Percentiles rank a stretch among this genome's conserved stretches.
phyloP scores from a whole-genome alignment of 2,888 invertebrate genomes.

The Acleris sparsana region DNA sequence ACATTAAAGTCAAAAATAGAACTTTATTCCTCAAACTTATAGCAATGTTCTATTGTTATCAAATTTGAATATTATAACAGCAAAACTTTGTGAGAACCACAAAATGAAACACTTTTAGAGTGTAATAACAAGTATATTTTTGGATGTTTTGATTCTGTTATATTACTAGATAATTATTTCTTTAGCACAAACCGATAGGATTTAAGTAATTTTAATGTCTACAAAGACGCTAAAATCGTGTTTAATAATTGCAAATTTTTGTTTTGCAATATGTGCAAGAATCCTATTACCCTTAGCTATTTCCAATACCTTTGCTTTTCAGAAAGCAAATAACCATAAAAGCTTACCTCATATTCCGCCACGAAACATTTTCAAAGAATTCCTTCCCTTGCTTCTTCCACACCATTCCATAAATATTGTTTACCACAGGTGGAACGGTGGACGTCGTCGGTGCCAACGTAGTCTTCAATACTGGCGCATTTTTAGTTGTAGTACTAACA shows the following conservation, averaged over 20 bases:
- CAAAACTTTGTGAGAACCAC: too few relatives aligned
- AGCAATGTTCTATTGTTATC: too few relatives aligned
- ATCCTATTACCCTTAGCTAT: slow-evolving; percentile 3
- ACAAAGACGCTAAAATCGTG: background rate
- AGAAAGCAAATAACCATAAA: slow-evolving; percentile 33
- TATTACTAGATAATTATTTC: too few relatives aligned
- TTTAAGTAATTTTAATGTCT: too few relatives aligned
- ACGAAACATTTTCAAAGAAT: slow-evolving; percentile 68
- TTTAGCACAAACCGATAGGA: too few relatives aligned
- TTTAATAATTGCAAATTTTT: background rate
- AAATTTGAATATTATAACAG: too few relatives aligned
- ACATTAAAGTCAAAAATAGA: too few relatives aligned
- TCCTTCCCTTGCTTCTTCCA: slow-evolving; percentile 80
- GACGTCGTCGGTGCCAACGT: slow-evolving; percentile 61
- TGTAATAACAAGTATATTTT: too few relatives aligned
- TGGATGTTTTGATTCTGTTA: too few relatives aligned
- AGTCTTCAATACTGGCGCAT: slow-evolving; percentile 53
- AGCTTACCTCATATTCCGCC: slow-evolving; percentile 74
- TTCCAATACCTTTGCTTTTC: slow-evolving; percentile 6
- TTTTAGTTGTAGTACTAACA: slow-evolving; percentile 70
- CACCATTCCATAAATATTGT: slow-evolving; percentile 74
- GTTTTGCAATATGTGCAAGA: background rate
- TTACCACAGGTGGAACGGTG: slow-evolving; percentile 59
- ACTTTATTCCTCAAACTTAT: too few relatives aligned
- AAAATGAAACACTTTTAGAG: too few relatives aligned